Evolutionary conservation across 2,888 invertebrate genomes (phyloP).

Genomic region (Eilema caniola): DNA sequence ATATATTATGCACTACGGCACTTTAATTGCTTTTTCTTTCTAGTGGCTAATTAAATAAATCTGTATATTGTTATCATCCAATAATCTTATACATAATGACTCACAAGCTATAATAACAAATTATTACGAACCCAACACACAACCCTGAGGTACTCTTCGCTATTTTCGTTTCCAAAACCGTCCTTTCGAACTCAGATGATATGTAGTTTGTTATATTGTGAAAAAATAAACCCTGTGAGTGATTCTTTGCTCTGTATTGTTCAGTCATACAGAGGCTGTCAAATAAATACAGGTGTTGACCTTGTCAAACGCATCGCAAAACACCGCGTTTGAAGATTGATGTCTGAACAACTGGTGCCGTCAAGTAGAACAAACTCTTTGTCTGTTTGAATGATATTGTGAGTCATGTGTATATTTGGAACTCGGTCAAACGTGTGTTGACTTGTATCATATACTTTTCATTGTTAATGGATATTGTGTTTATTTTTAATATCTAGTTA

Average conservation of each 20-base stretch:
- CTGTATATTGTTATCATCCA: slow-evolving; percentile 48
- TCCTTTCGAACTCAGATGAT: slow-evolving; percentile 48
- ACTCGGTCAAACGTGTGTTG: slow-evolving; percentile 64
- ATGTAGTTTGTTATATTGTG: slow-evolving; percentile 39
- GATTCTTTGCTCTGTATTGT: slow-evolving; percentile 41
- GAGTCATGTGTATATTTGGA: slow-evolving; percentile 68
- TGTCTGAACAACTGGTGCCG: slow-evolving; percentile 62
- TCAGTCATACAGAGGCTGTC: slow-evolving; percentile 47
- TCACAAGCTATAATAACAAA: slow-evolving; percentile 26
- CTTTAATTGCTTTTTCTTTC: slow-evolving; percentile 62
- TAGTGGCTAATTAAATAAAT: slow-evolving; percentile 70
- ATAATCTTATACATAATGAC: slow-evolving; percentile 41
- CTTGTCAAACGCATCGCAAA: slow-evolving; percentile 66
- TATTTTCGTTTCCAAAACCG: slow-evolving; percentile 41
- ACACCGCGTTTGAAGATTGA: slow-evolving; percentile 61
- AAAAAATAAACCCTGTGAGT: slow-evolving; percentile 47
- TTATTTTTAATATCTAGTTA: slow-evolving; percentile 53
- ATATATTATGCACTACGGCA: slow-evolving; percentile 65
- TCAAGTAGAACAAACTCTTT: slow-evolving; percentile 57
- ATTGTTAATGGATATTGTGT: slow-evolving; percentile 51
- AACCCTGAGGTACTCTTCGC: slow-evolving; percentile 51
- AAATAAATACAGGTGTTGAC: slow-evolving; percentile 63
- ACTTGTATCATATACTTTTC: slow-evolving; percentile 52
- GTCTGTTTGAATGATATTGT: slow-evolving; percentile 57
- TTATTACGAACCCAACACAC: slow-evolving; percentile 37